Conservation (phyloP, 2,888 invertebrate genomes). For the Cephus pulcher region DNA sequence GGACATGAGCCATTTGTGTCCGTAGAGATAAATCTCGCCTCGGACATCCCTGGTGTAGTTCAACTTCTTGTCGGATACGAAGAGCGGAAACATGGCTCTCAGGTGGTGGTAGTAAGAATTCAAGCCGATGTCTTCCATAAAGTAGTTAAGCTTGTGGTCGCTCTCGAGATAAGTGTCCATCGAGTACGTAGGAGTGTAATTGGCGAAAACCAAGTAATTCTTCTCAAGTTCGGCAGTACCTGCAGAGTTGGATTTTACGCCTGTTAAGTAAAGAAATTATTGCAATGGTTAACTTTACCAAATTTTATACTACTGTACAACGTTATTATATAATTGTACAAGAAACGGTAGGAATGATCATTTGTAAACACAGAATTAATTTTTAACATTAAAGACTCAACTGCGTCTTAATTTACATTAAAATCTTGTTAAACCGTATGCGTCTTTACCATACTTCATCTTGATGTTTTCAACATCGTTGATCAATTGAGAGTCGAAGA, state of each 20-base stretch:
- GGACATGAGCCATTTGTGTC: slow-evolving; percentile 66
- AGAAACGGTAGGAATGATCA: too few relatives aligned
- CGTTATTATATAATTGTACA: too few relatives aligned
- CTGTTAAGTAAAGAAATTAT: too few relatives aligned
- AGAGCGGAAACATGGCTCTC: slow-evolving; percentile 76
- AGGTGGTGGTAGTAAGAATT: slow-evolving; percentile 78
- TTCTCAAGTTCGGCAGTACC: slow-evolving; percentile 46
- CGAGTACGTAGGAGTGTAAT: slow-evolving; percentile 71
- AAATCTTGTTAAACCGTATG: slow-evolving; percentile 19
- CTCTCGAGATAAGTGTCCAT: slow-evolving; percentile 65
- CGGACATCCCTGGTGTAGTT: slow-evolving; percentile 69
- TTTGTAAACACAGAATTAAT: not conserved
- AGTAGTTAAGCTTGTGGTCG: slow-evolving; percentile 75
- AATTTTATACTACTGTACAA: too few relatives aligned
- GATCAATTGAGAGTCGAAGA: slow-evolving; percentile 77
- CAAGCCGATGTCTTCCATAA: slow-evolving; percentile 77
- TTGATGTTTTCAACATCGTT: slow-evolving; percentile 74
- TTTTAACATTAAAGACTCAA: slow-evolving; percentile 31
- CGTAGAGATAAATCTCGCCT: slow-evolving; percentile 63
- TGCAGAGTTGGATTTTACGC: slow-evolving; percentile 48
- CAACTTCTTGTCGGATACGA: slow-evolving; percentile 69
- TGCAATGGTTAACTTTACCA: too few relatives aligned
- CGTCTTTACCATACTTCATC: slow-evolving; percentile 61
- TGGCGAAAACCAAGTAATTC: slow-evolving; percentile 72
- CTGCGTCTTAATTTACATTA: too few relatives aligned